Evolutionary conservation across 2,113 vertebrate species (phyloP), one percentile per base, ranked within the genome.

Genomic region (Otocyon megalotis): DNA sequence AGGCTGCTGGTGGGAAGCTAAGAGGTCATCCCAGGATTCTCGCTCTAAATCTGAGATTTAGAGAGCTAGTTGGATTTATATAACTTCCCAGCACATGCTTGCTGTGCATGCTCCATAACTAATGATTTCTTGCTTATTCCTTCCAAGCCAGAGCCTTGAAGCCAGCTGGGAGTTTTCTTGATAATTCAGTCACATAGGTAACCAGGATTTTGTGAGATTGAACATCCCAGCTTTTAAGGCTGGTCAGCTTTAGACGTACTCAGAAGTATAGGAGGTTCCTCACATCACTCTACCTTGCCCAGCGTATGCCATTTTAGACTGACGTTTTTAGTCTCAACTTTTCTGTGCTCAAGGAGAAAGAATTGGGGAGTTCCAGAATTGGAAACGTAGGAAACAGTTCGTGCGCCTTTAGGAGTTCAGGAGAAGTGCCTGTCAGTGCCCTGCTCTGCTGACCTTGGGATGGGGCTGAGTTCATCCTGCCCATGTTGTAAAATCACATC

Each of bases 401-500:
- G 0, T 69, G 17, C 30, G 43, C n/a, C 58, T 92, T 65, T 28
- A 12, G 13, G 10, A 60, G 16, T 63, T 92, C 82, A 60, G 8
- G 32, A 88, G 20, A 58, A 32, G 28, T 35, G 43, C 19, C 63
- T 58, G 22, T 86, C 69, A 30, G 1, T 37, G 69, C 1, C 6
- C 4, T 93, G 50, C 77, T 65, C 24, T 84, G 72, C 43, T 82
- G 48, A 77, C 20, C 76, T 81, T 56, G 81, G 50, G 20, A n/a
- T 54, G 16, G 56, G 80, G 26, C 84, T 67, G 65, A 81, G 48
- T 79, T 87, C 63, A 72, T 54, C 10, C 30, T 86, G 77, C 83
- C 77, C 32, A 0, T 79, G 20, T 79, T 96, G 85, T 90, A 94
- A 92, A 96, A 94, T 53, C 65, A 86, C 69, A 54, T n/a, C 15